These are phyloP conservation scores for Darevskia mixta DNA, from an alignment of 2,797 vertebrate genomes.

Conservation along the genomic window DNA sequence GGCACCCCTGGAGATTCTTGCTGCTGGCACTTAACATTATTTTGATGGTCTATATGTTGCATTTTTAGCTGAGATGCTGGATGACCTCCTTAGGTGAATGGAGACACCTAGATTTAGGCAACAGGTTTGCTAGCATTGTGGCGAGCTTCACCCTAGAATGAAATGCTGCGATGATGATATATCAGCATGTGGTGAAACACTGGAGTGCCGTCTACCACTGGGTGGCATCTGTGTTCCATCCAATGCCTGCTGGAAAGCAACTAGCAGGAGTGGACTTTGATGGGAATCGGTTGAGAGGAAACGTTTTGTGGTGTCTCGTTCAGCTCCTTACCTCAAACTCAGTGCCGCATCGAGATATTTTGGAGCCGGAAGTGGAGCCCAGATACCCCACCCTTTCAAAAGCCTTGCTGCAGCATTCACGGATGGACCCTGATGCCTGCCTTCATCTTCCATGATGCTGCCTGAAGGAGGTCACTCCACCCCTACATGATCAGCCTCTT, in stretches of 20 bases:
- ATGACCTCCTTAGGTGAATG: not conserved
- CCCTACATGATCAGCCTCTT: no score
- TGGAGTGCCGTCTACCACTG: constrained; percentile 60
- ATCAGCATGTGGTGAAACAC: not conserved
- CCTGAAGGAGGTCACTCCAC: no score
- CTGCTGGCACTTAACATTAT: no score
- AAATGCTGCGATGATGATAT: no score
- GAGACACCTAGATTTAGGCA: not conserved
- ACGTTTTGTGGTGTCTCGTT: not conserved
- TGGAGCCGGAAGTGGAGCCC: not conserved
- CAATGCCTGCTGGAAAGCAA: constrained; percentile 45
- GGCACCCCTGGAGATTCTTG: no score
- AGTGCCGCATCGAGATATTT: not conserved
- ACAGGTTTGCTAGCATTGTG: not conserved
- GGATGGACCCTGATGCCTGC: no score
- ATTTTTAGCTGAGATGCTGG: no score
- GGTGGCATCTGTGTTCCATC: constrained; percentile 76
- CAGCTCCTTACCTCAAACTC: no score
- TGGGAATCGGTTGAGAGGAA: constrained; percentile 1
- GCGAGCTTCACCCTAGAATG: not conserved
- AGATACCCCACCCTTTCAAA: not conserved
- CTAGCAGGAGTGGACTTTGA: constrained; percentile 34
- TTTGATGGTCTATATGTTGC: no score
- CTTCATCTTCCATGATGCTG: no score
- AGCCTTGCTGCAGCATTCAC: not conserved